Evolutionary conservation across 1,140 invertebrate species (phyloP), one percentile per base, ranked within the genome.

Genomic region (Nebria ingens): DNA sequence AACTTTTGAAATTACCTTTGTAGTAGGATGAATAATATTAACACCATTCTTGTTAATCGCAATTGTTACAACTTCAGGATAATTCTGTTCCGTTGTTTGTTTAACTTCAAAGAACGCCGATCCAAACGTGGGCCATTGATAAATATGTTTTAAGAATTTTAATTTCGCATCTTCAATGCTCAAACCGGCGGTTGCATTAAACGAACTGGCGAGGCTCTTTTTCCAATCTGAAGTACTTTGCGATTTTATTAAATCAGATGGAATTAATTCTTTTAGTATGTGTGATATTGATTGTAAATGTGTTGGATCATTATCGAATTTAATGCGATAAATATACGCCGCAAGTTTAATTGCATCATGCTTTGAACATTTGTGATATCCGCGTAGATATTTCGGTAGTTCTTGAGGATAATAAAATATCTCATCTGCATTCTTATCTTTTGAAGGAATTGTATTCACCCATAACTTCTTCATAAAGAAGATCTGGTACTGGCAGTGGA

Each of bases 401-500:
- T 98, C 94, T 76, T 97, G 94, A 61, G 92, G 88, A 69, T 87
- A 97, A 71, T 96, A 91, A 72, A 97, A 97, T 62, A 97, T 94
- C 50, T 90, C 74, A 72, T 98, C 94, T 4, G 91, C 91, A 71
- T 92, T 89, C 45, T 76, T 71, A 71, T 97, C 94, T 64, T 82
- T 83, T 0, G 93, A 93, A 1, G 93, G 91, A 20, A 87, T 74
- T 9, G 88, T 87, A 63, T 93, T 90, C 0, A 93, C 85, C 94
- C 95, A 97, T 1, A 98, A 72, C 69, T 97, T 97, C 67, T 93
- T 92, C 92, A 97, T 95, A 68, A 96, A 97, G 76, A 94, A 94
- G 61, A 97, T 84, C 74, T 96, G 80, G 70, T 97, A 96, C 25
- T 87, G 88, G 68, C 89, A 87, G 68, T 89, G 84, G 25, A 89